Evolutionary conservation across 1,140 invertebrate species (phyloP).

Genomic region (Habropoda laboriosa): DNA sequence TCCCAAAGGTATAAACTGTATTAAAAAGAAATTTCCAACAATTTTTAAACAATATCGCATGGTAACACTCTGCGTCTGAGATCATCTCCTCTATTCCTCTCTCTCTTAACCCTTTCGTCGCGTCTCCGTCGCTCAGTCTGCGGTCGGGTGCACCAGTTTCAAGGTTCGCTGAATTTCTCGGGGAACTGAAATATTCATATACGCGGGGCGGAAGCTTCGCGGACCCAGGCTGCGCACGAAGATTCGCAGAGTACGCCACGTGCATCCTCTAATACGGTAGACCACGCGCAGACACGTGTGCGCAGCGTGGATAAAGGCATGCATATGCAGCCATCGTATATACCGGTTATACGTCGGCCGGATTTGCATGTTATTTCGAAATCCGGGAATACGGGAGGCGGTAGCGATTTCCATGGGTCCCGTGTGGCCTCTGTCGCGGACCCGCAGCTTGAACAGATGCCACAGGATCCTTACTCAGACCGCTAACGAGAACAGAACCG

Average conservation of each 20-base stretch:
- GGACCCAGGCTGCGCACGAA: background rate
- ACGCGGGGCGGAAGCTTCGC: conserved; percentile 29
- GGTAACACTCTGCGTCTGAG: too few species aligned
- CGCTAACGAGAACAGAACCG: background rate
- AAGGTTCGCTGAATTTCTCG: conserved; percentile 62
- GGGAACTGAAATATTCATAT: conserved; percentile 71
- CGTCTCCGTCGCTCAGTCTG: background rate
- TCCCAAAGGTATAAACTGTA: too few species aligned
- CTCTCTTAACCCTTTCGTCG: background rate
- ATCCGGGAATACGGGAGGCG: conserved; percentile 53
- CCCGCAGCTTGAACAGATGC: conserved; percentile 10
- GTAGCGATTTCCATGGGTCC: conserved; percentile 61
- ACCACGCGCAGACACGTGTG: conserved; percentile 2
- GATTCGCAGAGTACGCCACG: background rate
- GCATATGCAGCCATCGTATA: conserved; percentile 42
- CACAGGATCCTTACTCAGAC: conserved; percentile 10
- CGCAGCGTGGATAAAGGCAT: conserved; percentile 19
- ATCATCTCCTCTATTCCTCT: background rate
- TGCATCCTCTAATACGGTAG: conserved; percentile 12
- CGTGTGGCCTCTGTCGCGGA: conserved; percentile 12
- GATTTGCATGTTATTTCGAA: conserved; percentile 74
- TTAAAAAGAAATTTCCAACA: too few species aligned
- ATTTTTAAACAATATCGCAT: too few species aligned
- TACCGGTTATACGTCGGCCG: conserved; percentile 38
- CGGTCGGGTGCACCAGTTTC: conserved; percentile 52